phyloP scores from a whole-genome alignment of 2,113 vertebrate genomes.

The Electrona antarctica region DNA sequence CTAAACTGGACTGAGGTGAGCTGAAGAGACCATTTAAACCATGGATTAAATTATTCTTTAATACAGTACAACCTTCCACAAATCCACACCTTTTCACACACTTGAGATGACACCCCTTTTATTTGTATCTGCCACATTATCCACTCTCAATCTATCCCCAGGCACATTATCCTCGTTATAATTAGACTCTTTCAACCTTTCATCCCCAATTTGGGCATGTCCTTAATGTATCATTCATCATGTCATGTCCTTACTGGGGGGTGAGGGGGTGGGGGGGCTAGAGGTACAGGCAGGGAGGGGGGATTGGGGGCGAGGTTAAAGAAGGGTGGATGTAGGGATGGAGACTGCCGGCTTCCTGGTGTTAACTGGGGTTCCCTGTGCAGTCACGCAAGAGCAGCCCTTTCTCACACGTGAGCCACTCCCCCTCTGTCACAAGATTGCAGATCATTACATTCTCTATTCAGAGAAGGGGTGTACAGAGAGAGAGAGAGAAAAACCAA shows the following conservation, averaged over 20 bases:
- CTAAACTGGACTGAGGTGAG: not conserved
- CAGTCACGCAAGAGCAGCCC: conserved; percentile 22
- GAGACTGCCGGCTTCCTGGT: conserved; percentile 3
- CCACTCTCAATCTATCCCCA: not conserved
- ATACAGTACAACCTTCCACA: not conserved
- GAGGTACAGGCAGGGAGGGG: not conserved
- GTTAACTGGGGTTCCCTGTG: conserved; percentile 19
- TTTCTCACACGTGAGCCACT: conserved; percentile 17
- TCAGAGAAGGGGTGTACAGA: not conserved
- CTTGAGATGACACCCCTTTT: not conserved
- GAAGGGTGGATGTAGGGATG: not conserved
- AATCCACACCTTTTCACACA: not conserved
- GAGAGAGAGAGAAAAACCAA: conserved; percentile 15
- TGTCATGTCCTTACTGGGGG: too few species aligned
- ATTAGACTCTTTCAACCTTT: too few species aligned
- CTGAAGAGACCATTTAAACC: too few species aligned
- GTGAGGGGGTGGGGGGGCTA: not conserved
- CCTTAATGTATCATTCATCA: too few species aligned
- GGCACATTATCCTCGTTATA: not conserved
- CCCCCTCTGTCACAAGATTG: conserved; percentile 27
- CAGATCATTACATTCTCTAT: conserved; percentile 31
- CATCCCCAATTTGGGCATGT: too few species aligned
- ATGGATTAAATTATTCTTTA: too few species aligned
- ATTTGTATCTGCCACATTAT: not conserved
- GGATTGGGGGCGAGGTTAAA: too few species aligned